Base-by-base conservation (phyloP, 2,113 vertebrate genomes). In the Danionella cerebrum region DNA sequence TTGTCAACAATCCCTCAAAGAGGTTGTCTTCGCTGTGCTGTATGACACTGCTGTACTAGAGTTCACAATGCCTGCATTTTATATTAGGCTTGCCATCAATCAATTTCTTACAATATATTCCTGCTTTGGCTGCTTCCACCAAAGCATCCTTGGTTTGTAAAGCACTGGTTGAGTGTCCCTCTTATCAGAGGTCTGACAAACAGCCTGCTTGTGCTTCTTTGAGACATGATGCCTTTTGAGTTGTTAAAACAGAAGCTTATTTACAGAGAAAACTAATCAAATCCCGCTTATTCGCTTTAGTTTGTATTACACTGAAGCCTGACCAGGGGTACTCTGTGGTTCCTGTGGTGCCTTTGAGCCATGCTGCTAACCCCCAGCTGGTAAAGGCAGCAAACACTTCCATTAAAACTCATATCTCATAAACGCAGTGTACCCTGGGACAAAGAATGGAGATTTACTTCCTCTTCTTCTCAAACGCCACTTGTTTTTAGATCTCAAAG, bases 401-500 rank as follows among this genome's bases (percentile, higher is more conserved):
- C 39, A 33, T 66, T 67, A 66, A 44, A 66, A 51, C 27, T 48
- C 69, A 22, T 66, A 52, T 77, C 21, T 52, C 38, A 60, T 42
- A 18, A 71, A 63, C 72, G 59, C 24, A 22, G 27, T 35, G 48
- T 58, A 14, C 6, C 27, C n/a, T 6, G 33, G 36, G 38, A 59
- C 2, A 10, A 59, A 42, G 16, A 24, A 8, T 33, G 58, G 68
- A 48, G 29, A 6, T 14, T n/a, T 21, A 55, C 44, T 41, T 60
- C 35, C 39, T 54, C 48, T 62, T 14, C 63, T 31, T 45, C 42
- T 67, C 44, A 72, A 73, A 57, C 53, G 31, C 3, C 62, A 52
- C 55, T 12, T 63, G 35, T 16, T 67, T 45, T 64, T 36, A 31
- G 44, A 16, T 39, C 24, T 55, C 21, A 50, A 21, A 52, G 14